phyloP scores from a whole-genome alignment of 2,888 invertebrate species.

The Emmelina monodactyla region DNA sequence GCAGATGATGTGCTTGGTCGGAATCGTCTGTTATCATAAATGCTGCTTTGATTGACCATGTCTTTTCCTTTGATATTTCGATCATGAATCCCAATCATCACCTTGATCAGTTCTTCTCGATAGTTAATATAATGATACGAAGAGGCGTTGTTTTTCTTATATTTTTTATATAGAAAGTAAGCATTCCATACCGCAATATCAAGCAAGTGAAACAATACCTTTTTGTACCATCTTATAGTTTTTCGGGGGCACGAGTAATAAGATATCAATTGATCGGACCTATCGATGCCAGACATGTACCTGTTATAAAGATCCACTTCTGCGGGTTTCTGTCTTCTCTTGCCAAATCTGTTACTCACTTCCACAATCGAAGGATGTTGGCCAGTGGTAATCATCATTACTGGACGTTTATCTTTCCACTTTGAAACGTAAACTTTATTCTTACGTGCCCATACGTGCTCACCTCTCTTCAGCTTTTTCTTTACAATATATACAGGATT shows the following conservation, averaged over 20 bases:
- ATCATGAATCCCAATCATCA: too few species aligned
- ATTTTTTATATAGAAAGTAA: too few species aligned
- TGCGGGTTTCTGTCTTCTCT: constrained; percentile 2
- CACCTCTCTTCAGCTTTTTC: constrained; percentile 15
- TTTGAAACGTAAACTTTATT: constrained; percentile 15
- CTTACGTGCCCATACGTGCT: constrained; percentile 15
- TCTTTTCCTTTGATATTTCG: too few species aligned
- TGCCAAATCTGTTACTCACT: constrained; percentile 11
- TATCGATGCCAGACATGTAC: constrained; percentile 14
- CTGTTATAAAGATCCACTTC: constrained; percentile 15
- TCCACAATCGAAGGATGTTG: constrained; percentile 10
- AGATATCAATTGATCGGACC: constrained; percentile 14
- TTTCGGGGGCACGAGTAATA: constrained; percentile 16
- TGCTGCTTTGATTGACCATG: too few species aligned
- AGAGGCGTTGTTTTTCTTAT: too few species aligned
- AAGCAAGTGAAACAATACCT: constrained; percentile 10
- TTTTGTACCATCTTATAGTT: constrained; percentile 15
- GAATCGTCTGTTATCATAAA: too few species aligned
- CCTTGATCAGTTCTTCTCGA: too few species aligned
- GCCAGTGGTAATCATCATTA: constrained; percentile 13
- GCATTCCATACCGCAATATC: constrained; percentile 3
- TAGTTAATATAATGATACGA: too few species aligned
- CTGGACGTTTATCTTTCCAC: constrained; percentile 16
- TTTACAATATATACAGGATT: constrained; percentile 13
- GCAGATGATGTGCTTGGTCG: too few species aligned